A percentile compares a stretch with the other conserved stretches of the same genome.
phyloP scores from a whole-genome alignment of 2,113 vertebrate genomes.

The Syrmaticus mikado region DNA sequence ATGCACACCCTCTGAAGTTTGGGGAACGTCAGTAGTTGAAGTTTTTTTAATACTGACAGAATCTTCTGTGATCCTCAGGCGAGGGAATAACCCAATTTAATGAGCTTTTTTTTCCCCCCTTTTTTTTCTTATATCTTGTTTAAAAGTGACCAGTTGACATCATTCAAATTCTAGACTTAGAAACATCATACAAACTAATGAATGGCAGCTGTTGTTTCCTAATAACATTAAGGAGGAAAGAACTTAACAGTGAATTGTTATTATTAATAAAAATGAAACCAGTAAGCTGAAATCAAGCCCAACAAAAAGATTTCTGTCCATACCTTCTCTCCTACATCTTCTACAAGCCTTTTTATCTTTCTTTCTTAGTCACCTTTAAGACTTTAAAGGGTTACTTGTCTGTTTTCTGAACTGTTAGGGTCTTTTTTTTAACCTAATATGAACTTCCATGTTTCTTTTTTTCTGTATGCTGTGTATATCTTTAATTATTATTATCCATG shows the following conservation, averaged over 20 bases:
- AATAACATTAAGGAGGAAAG: not conserved
- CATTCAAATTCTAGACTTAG: not conserved
- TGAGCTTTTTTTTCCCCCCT: not conserved
- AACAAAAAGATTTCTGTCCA: not conserved
- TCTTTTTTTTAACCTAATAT: not conserved
- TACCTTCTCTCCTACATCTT: not conserved
- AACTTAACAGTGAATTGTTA: rapidly evolving
- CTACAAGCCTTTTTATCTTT: not conserved
- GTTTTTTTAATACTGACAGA: rapidly evolving
- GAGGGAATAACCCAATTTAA: not conserved
- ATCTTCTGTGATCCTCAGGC: not conserved
- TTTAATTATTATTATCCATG: not conserved
- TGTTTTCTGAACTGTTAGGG: not conserved
- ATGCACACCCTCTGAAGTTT: not conserved
- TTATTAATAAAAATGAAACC: not conserved
- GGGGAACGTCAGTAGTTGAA: not conserved
- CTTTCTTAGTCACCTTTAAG: not conserved
- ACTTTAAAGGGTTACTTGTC: not conserved
- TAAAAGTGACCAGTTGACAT: not conserved
- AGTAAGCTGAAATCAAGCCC: not conserved
- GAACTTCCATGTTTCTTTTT: not conserved
- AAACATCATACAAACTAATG: not conserved
- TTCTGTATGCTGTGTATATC: not conserved
- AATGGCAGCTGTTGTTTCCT: not conserved
- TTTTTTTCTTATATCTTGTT: not conserved